Conservation (phyloP, 2,888 invertebrate species). For the Drosophila algonquin region DNA sequence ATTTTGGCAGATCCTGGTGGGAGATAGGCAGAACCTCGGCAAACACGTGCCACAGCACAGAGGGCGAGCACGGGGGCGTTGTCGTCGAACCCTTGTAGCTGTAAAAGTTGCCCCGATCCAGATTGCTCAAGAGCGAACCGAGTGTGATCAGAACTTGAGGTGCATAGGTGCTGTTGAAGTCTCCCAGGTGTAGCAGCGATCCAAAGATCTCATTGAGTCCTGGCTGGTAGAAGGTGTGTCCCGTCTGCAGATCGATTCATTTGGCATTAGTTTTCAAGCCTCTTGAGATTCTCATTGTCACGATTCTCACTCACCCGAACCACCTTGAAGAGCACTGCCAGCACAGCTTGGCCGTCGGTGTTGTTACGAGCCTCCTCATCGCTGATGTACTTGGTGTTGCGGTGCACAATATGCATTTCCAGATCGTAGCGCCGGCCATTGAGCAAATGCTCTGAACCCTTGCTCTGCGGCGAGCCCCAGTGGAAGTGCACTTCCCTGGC, state of each 20-base stretch:
- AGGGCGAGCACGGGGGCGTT: constrained; percentile 89
- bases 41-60: constrained; percentile 89
- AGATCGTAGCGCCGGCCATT: constrained; percentile 85
- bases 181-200: constrained; percentile 56
- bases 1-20: constrained; percentile 69
- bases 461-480: constrained; percentile 88
- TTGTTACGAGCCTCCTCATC: constrained; percentile 85
- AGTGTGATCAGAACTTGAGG: constrained; percentile 65
- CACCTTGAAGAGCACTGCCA: constrained; percentile 87
- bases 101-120: constrained; percentile 75
- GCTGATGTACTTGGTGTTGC: constrained; percentile 86
- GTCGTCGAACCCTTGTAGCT: constrained; percentile 88
- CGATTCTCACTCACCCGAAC: constrained; percentile 61
- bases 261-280: too few species aligned
- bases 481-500: constrained; percentile 86
- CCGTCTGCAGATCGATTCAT: constrained; percentile 28
- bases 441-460: constrained; percentile 86
- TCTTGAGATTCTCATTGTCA: not conserved
- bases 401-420: constrained; percentile 89
- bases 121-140: constrained; percentile 70
- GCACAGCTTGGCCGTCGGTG: constrained; percentile 86
- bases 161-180: constrained; percentile 69
- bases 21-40: constrained; percentile 85
- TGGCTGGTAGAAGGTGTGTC: constrained; percentile 53
- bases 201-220: constrained; percentile 70